These are phyloP conservation scores for Pelodytes ibericus DNA, from an alignment of 2,797 vertebrate species.

Conservation along the genomic window DNA sequence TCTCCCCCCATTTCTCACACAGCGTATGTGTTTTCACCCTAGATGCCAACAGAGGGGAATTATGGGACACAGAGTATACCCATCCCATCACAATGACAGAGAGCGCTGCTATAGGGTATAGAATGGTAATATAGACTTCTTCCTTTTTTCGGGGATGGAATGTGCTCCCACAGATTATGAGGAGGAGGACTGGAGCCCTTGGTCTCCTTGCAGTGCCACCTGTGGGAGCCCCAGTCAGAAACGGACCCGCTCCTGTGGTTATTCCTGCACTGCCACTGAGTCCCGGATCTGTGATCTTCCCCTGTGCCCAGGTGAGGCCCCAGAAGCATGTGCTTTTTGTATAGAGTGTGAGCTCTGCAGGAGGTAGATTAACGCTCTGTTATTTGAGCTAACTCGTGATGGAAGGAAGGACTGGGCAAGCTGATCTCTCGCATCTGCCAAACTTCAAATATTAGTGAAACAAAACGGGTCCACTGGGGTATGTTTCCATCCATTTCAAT, in stretches of 20 bases:
- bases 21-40: too few species aligned
- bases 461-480: too few species aligned
- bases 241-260: conserved; percentile 85
- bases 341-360: neutral
- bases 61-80: neutral
- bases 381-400: neutral
- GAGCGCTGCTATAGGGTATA: neutral
- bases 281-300: conserved; percentile 80
- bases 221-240: conserved; percentile 84
- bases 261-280: conserved; percentile 84
- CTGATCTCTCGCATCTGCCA: neutral
- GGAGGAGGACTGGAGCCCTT: conserved; percentile 86
- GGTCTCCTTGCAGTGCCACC: conserved; percentile 86
- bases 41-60: neutral
- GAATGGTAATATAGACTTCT: neutral
- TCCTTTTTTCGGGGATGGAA: neutral
- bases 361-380: neutral
- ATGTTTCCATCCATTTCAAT: too few species aligned
- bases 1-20: too few species aligned
- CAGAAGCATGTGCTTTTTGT: neutral
- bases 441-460: too few species aligned
- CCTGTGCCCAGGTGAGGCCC: conserved; percentile 80
- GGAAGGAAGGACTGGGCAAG: neutral
- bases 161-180: conserved; percentile 74
- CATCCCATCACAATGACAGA: neutral